These are phyloP conservation scores for Lanistes nyassanus DNA, from an alignment of 1,140 invertebrate species.

Conservation along the genomic window DNA sequence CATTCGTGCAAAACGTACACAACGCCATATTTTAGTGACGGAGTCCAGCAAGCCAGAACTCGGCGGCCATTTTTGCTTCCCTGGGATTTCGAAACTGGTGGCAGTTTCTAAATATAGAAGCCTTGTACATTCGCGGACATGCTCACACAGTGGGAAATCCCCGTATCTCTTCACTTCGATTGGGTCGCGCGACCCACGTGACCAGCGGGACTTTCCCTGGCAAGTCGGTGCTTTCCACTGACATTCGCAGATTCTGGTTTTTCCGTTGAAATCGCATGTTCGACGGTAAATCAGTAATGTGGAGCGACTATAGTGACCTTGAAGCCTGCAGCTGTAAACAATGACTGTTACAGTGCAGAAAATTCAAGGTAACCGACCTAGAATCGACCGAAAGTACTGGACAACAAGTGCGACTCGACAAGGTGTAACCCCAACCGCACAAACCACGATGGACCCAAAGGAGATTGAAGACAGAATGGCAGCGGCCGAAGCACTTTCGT, in stretches of 20 bases:
- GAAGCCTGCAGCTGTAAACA: slow-evolving; percentile 14
- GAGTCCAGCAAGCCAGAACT: too few species aligned
- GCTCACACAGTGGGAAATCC: slow-evolving; percentile 36
- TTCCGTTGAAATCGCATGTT: slow-evolving; percentile 21
- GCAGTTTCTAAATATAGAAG: slow-evolving; percentile 25
- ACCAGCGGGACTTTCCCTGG: slow-evolving; percentile 37
- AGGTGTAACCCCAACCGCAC: slow-evolving; percentile 12
- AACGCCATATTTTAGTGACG: too few species aligned
- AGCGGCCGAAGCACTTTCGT: slow-evolving; percentile 33
- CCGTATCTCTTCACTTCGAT: slow-evolving; percentile 23
- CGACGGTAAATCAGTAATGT: not conserved
- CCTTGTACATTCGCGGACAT: slow-evolving; percentile 21
- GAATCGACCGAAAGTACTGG: slow-evolving; percentile 4
- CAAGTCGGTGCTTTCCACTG: slow-evolving; percentile 34
- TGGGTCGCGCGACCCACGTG: slow-evolving; percentile 27
- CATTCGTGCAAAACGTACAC: too few species aligned
- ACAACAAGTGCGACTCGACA: slow-evolving; percentile 13
- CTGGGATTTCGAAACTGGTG: slow-evolving; percentile 21
- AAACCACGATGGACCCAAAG: slow-evolving; percentile 37
- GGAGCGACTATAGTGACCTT: not conserved
- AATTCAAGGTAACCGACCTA: slow-evolving; percentile 14
- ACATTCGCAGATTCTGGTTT: slow-evolving; percentile 25
- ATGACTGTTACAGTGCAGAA: slow-evolving; percentile 11
- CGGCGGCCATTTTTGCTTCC: too few species aligned
- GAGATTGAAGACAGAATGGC: slow-evolving; percentile 34